These are phyloP conservation scores for Epinotia ramella DNA, from an alignment of 2,888 invertebrate genomes.

Conservation along the genomic window DNA sequence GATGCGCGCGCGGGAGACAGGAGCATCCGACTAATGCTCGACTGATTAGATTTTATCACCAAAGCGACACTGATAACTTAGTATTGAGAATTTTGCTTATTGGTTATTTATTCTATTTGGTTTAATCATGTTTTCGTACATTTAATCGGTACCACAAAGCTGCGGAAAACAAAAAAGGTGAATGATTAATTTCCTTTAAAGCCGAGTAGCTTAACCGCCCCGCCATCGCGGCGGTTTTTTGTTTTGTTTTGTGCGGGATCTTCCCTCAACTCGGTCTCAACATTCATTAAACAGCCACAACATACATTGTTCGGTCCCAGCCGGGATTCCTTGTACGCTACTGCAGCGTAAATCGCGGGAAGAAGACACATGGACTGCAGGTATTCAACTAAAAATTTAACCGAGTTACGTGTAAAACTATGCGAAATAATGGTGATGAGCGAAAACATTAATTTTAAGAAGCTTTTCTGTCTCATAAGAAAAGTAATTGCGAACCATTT, in stretches of 20 bases:
- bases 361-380: conserved; percentile 34
- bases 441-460: background rate
- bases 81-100: conserved; percentile 15
- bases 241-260: conserved; percentile 36
- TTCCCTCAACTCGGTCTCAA: conserved; percentile 43
- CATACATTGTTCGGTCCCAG: conserved; percentile 41
- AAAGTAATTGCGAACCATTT: no score
- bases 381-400: conserved; percentile 18
- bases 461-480: background rate
- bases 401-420: background rate
- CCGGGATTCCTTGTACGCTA: conserved; percentile 30
- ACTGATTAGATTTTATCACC: conserved; percentile 44
- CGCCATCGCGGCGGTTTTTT: conserved; percentile 33
- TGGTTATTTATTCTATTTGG: conserved; percentile 6
- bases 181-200: conserved; percentile 44
- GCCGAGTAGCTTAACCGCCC: conserved; percentile 41
- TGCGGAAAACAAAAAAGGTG: conserved; percentile 40
- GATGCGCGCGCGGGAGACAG: conserved; percentile 33
- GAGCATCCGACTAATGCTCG: conserved; percentile 28
- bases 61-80: conserved; percentile 35
- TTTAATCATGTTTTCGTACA: background rate
- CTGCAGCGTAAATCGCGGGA: conserved; percentile 30
- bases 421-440: background rate
- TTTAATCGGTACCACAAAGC: conserved; percentile 26
- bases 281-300: conserved; percentile 44